Conservation (phyloP, 1,140 invertebrate species). For the Apis laboriosa region DNA sequence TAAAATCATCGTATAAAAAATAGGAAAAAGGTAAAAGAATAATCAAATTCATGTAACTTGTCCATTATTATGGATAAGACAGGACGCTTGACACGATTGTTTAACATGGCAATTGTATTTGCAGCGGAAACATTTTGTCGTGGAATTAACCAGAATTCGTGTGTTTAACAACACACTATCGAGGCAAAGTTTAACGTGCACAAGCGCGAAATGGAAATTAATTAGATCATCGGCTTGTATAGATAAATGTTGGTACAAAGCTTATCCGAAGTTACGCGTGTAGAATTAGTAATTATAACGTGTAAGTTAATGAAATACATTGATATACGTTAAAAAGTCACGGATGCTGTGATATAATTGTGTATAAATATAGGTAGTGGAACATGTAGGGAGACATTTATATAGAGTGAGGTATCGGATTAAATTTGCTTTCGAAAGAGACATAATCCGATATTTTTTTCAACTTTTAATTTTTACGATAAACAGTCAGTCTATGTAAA, state of each 20-base stretch:
- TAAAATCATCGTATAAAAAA: too few relatives aligned
- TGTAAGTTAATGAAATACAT: not conserved
- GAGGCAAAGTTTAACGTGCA: slow-evolving; percentile 13
- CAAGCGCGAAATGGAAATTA: slow-evolving; percentile 33
- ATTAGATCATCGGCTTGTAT: slow-evolving; percentile 29
- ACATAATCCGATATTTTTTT: too few relatives aligned
- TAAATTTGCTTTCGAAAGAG: too few relatives aligned
- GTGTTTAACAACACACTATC: slow-evolving; percentile 18
- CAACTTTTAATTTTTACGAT: too few relatives aligned
- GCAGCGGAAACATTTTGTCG: slow-evolving; percentile 26
- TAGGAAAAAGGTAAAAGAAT: too few relatives aligned
- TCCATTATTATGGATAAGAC: slow-evolving; percentile 17
- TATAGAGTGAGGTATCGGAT: too few relatives aligned
- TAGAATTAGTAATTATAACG: slow-evolving; percentile 16
- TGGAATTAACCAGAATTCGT: slow-evolving; percentile 28
- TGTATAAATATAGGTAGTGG: not conserved
- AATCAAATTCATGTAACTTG: too few relatives aligned
- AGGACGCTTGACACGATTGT: not conserved
- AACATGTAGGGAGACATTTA: too few relatives aligned
- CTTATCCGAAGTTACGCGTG: not conserved
- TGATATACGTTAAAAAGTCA: not conserved
- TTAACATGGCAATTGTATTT: slow-evolving; percentile 24
- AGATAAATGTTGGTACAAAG: slow-evolving; percentile 3
- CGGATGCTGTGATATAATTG: not conserved
- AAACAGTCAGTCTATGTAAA: too few relatives aligned